Evolutionary conservation across 1,140 invertebrate species (phyloP).

Genomic region (Chymomyza costata): DNA sequence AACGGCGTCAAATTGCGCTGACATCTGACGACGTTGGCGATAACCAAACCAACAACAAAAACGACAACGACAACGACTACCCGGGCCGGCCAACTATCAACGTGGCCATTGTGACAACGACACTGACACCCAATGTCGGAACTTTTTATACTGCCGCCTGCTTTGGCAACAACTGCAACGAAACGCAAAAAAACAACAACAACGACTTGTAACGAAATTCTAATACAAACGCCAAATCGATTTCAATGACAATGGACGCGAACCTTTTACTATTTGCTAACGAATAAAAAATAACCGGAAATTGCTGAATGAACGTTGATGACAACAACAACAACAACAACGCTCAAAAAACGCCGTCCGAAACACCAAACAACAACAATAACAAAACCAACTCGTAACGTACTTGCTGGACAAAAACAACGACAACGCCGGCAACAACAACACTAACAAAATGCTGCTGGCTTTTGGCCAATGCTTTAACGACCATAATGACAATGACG

Average conservation of each 20-base stretch:
- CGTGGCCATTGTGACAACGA: slow-evolving; percentile 54
- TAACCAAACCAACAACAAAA: slow-evolving; percentile 25
- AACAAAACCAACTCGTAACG: neutral
- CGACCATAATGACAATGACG: slow-evolving; percentile 20
- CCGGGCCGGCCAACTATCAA: too few species aligned
- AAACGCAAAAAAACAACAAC: slow-evolving; percentile 26
- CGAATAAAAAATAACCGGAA: slow-evolving; percentile 36
- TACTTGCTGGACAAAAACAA: slow-evolving; percentile 7
- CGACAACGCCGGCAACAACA: slow-evolving; percentile 30
- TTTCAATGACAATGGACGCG: slow-evolving; percentile 25
- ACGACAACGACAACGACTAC: slow-evolving; percentile 23
- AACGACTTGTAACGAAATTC: slow-evolving; percentile 46
- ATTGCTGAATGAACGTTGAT: slow-evolving; percentile 47
- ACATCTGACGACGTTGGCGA: slow-evolving; percentile 57
- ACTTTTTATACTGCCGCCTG: slow-evolving; percentile 25
- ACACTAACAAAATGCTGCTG: slow-evolving; percentile 45
- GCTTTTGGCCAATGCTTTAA: neutral
- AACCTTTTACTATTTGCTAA: slow-evolving; percentile 28
- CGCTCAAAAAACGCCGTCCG: slow-evolving; percentile 4
- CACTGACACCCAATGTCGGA: slow-evolving; percentile 41
- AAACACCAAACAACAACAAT: slow-evolving; percentile 10
- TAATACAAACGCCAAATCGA: slow-evolving; percentile 61
- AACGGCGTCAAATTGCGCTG: slow-evolving; percentile 74
- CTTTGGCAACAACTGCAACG: slow-evolving; percentile 1
- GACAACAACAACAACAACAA: slow-evolving; percentile 17